Evolutionary conservation across 2,888 invertebrate species (phyloP).

Genomic region (Scrobipalpa atriplicella): DNA sequence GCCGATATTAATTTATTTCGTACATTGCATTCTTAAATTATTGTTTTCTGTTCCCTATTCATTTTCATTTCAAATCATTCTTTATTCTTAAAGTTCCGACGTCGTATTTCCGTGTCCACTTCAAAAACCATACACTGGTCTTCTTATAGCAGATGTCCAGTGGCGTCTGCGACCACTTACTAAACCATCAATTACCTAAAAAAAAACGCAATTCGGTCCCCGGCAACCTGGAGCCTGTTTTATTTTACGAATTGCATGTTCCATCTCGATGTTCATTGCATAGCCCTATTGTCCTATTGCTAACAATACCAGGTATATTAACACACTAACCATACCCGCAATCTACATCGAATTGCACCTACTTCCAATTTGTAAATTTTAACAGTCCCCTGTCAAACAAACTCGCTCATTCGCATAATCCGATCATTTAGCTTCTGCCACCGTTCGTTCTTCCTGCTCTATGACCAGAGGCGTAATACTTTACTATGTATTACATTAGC

Average conservation of each 20-base stretch:
- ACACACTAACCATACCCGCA: too few species aligned
- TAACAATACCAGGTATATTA: too few species aligned
- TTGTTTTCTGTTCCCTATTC: neutral
- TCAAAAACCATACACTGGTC: neutral
- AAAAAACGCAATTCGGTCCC: neutral
- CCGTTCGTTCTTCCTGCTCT: constrained; percentile 46
- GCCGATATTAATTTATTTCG: too few species aligned
- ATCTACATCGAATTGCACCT: too few species aligned
- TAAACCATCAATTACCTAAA: neutral
- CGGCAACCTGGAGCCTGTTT: neutral
- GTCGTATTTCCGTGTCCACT: neutral
- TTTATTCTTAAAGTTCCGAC: neutral
- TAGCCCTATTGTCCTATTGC: too few species aligned
- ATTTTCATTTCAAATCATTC: neutral
- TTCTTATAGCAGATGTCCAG: constrained; percentile 10
- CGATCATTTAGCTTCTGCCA: constrained; percentile 59
- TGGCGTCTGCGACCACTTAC: constrained; percentile 9
- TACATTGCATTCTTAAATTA: too few species aligned
- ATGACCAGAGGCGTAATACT: constrained; percentile 16
- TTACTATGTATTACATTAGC: constrained; percentile 29
- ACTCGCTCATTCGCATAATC: constrained; percentile 65
- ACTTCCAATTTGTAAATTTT: constrained; percentile 32
- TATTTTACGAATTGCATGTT: too few species aligned
- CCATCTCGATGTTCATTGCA: too few species aligned
- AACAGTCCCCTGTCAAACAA: constrained; percentile 53